Evolutionary conservation across 2,888 invertebrate genomes (phyloP), one percentile per base, ranked within the genome.

Genomic region (Rhagium mordax): DNA sequence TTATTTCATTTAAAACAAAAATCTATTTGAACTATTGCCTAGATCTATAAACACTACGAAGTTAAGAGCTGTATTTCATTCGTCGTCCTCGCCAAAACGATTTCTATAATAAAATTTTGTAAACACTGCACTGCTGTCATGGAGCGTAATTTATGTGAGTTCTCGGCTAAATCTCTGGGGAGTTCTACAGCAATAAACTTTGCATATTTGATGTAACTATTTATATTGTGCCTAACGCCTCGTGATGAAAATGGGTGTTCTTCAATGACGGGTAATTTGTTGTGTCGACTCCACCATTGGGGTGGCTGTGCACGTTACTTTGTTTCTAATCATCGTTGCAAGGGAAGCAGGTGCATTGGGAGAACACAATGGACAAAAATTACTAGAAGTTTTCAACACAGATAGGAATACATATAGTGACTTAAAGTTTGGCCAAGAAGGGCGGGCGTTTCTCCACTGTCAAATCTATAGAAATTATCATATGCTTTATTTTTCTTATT

Each of bases 151-250:
- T 71, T 74, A 74, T 74, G 70, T 72, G 68, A 69, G 62, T 65
- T 72, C 68, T 67, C 72, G 55, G 15, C 74, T 72, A 72, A 74
- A 76, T 75, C 77, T 76, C 74, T 60, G 55, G 76, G 70, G 74
- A 76, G 61, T 73, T 71, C 64, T 65, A 66, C 72, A 72, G 74
- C 75, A 75, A 74, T 74, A 76, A 78, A 78, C 73, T 78, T 73
- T 72, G 72, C 76, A 78, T 78, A 74, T 78, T 76, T 78, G 74
- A 78, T 78, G 76, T 74, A 76, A 75, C 74, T 78, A 76, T 76
- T 76, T 74, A 78, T 78, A 74, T 78, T 73, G 76, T 78, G 77
- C 71, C 77, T 75, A 77, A 77, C 74, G 74, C 75, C 71, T 77
- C 73, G 75, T 75, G 77, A 77, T 75, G 77, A 77, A 74, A 77